These are phyloP conservation scores for Lagodon rhomboides DNA, from an alignment of 2,797 vertebrate species.

Conservation along the genomic window DNA sequence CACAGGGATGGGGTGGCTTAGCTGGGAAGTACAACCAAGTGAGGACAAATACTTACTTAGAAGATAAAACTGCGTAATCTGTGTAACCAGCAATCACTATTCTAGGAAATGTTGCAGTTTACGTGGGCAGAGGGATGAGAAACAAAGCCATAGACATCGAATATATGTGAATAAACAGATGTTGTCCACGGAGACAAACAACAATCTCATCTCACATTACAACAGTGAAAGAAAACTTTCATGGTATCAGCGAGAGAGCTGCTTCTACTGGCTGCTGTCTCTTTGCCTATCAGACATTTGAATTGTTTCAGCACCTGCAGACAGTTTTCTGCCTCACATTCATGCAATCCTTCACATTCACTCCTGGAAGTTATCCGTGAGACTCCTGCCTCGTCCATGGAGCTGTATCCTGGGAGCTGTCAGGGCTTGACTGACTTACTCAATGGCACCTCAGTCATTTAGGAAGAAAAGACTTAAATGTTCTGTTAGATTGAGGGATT, in stretches of 20 bases:
- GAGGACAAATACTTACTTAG: neutral
- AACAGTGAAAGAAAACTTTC: neutral
- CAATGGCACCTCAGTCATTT: too few relatives aligned
- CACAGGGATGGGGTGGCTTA: neutral
- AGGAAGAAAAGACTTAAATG: neutral
- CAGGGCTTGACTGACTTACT: neutral
- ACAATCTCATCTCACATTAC: neutral
- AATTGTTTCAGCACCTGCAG: neutral
- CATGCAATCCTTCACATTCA: neutral
- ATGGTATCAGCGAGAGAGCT: neutral
- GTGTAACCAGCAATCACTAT: neutral
- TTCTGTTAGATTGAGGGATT: neutral
- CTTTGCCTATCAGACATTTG: neutral
- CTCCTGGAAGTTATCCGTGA: neutral
- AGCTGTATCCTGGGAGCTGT: neutral
- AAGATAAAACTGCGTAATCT: neutral
- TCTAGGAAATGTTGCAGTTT: neutral
- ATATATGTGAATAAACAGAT: neutral
- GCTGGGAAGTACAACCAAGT: neutral
- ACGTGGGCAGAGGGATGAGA: neutral
- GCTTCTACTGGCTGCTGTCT: neutral
- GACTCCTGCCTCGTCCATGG: neutral
- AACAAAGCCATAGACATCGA: neutral
- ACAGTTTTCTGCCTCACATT: neutral
- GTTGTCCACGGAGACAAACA: neutral